phyloP scores from a whole-genome alignment of 2,888 invertebrate species.

The Latrodectus hesperus region DNA sequence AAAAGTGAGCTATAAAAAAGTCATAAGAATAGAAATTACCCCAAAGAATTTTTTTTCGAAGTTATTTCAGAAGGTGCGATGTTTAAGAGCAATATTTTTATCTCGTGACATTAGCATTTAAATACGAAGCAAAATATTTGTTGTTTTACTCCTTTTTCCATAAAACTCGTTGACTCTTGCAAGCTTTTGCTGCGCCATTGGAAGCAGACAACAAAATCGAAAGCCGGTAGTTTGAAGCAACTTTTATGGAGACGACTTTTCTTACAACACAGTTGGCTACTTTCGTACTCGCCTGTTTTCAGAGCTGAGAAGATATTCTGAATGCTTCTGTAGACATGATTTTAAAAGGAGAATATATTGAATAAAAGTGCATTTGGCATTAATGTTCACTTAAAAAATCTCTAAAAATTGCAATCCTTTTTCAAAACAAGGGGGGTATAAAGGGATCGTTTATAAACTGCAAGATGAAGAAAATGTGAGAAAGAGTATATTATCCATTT shows the following conservation, averaged over 20 bases:
- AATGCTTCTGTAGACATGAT: not conserved
- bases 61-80: conserved; percentile 10
- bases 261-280: conserved; percentile 26
- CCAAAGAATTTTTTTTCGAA: not conserved
- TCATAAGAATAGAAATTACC: not conserved
- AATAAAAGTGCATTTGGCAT: conserved; percentile 36
- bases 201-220: conserved; percentile 24
- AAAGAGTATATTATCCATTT: no score
- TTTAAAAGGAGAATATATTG: not conserved
- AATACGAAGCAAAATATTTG: conserved; percentile 52
- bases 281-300: not conserved
- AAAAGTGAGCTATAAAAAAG: no score
- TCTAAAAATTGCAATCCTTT: conserved; percentile 43
- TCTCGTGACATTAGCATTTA: conserved; percentile 47
- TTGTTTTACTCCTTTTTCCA: conserved; percentile 30
- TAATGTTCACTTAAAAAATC: conserved; percentile 24
- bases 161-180: conserved; percentile 36
- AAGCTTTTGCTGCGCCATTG: not conserved
- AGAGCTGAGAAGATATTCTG: not conserved
- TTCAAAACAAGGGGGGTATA: not conserved
- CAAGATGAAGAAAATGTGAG: no score
- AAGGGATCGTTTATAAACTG: no score
- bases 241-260: conserved; percentile 50
- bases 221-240: conserved; percentile 32
- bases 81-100: conserved; percentile 39